Conservation (phyloP, 2,113 vertebrate genomes). For the Myiagra hebetior region DNA sequence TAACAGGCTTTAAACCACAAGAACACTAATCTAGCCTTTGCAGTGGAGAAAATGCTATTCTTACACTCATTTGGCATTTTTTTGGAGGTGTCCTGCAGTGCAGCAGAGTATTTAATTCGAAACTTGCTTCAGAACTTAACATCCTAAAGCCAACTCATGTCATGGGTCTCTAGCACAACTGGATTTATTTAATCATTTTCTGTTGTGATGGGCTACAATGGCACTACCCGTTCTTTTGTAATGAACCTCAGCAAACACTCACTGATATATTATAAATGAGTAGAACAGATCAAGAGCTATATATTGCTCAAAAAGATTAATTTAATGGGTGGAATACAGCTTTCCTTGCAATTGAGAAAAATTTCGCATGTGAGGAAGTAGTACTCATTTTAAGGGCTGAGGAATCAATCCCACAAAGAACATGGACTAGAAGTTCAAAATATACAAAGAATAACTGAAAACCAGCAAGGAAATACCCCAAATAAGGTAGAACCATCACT, state of each 20-base stretch:
- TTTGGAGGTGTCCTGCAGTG: background rate
- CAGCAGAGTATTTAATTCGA: background rate
- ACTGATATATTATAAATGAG: background rate
- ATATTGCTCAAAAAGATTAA: background rate
- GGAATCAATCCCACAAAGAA: constrained; percentile 3
- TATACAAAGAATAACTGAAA: background rate
- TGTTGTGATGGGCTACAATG: background rate
- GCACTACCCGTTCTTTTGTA: background rate
- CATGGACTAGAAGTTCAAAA: background rate
- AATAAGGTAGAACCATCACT: background rate
- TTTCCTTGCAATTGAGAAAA: background rate
- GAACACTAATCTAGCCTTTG: background rate
- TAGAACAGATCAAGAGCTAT: background rate
- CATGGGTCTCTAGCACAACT: background rate
- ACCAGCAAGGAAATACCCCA: background rate
- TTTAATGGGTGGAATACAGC: background rate
- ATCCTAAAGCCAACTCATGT: background rate
- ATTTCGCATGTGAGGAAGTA: background rate
- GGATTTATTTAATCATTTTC: constrained; percentile 21
- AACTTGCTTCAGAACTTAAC: constrained; percentile 12
- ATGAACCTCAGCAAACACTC: background rate
- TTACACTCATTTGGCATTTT: background rate
- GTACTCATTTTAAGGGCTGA: background rate
- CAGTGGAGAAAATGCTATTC: background rate
- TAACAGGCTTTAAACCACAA: constrained; percentile 2